phyloP scores from a whole-genome alignment of 2,888 invertebrate genomes.

The Hypomecis atomaria region DNA sequence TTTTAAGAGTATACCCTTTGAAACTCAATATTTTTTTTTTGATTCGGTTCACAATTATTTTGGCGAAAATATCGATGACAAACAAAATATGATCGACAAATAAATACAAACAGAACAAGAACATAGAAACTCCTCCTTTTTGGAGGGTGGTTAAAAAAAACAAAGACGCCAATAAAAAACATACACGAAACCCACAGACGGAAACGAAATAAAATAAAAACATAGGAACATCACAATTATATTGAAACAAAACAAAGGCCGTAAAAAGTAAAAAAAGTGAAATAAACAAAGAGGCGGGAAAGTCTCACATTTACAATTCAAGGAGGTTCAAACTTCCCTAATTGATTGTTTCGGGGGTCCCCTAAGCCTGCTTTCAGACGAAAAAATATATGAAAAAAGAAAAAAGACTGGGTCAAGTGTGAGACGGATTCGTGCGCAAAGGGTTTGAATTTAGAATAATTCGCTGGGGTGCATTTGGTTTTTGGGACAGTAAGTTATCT shows the following conservation, averaged over 20 bases:
- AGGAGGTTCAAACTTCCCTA: slow-evolving; percentile 72
- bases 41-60: too few species aligned
- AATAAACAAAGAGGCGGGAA: slow-evolving; percentile 53
- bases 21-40: too few species aligned
- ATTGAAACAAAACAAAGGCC: slow-evolving; percentile 48
- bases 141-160: too few species aligned
- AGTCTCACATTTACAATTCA: slow-evolving; percentile 74
- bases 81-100: too few species aligned
- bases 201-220: slow-evolving; percentile 37
- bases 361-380: slow-evolving; percentile 66
- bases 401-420: slow-evolving; percentile 36
- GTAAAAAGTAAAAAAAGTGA: slow-evolving; percentile 43
- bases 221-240: slow-evolving; percentile 53
- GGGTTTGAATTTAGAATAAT: slow-evolving; percentile 28
- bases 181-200: slow-evolving; percentile 10
- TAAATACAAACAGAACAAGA: not conserved
- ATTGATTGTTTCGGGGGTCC: slow-evolving; percentile 75
- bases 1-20: too few species aligned
- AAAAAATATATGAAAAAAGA: slow-evolving; percentile 54
- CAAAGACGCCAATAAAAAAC: slow-evolving; percentile 17
- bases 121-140: too few species aligned
- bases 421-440: slow-evolving; percentile 40
- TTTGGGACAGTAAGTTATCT: not conserved
- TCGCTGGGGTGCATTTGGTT: not conserved
- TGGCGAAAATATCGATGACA: too few species aligned